These are phyloP conservation scores for Cyphomyrus discorhynchus DNA, from an alignment of 2,113 vertebrate species.

Conservation along the genomic window DNA sequence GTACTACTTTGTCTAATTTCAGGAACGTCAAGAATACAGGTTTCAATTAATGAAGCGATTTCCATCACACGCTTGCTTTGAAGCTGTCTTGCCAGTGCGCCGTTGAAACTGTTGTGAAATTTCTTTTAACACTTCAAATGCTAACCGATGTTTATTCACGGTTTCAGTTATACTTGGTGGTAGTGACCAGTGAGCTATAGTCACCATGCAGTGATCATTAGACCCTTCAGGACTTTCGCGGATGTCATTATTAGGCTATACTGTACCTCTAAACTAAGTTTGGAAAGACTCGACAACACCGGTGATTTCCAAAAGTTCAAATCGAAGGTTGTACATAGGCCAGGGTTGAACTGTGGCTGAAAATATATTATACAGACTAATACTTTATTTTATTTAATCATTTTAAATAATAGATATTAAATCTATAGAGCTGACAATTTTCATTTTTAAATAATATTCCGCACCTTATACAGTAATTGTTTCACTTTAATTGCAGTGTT, in stretches of 20 bases:
- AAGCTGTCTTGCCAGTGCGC: not conserved
- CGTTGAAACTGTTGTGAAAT: not conserved
- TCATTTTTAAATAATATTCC: not conserved
- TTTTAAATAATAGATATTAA: not conserved
- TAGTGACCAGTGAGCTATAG: not conserved
- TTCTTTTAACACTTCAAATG: not conserved
- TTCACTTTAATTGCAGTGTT: not conserved
- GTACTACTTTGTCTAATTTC: not conserved
- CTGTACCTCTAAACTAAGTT: not conserved
- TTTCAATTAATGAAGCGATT: not conserved
- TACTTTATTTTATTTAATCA: not conserved
- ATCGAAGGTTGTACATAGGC: not conserved
- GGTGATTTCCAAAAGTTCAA: not conserved
- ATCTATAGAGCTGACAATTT: not conserved
- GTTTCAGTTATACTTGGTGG: not conserved
- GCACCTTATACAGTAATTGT: not conserved
- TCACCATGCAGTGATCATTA: not conserved
- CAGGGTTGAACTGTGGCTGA: not conserved
- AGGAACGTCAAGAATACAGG: not conserved
- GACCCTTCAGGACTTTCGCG: not conserved
- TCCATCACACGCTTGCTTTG: not conserved
- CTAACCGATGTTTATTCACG: not conserved
- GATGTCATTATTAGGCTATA: not conserved
- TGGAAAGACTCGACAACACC: not conserved
- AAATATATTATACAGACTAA: not conserved